These are phyloP conservation scores for Urosaurus nigricauda DNA, from an alignment of 2,797 vertebrate species.

Conservation along the genomic window DNA sequence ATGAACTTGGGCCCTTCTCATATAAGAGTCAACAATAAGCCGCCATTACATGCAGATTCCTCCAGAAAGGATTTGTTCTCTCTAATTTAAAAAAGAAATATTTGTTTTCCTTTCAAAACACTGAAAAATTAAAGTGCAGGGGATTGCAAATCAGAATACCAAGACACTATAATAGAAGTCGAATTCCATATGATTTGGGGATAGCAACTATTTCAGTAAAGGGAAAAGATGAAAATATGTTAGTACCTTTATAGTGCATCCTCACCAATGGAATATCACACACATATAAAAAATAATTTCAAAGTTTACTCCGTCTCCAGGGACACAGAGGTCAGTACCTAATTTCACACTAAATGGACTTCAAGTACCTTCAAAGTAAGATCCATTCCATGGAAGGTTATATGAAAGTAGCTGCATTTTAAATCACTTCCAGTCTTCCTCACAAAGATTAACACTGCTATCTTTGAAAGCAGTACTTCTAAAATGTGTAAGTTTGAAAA, in stretches of 20 bases:
- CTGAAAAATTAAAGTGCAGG: neutral
- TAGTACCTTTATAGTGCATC: neutral
- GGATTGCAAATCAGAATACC: neutral
- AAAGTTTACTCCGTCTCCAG: neutral
- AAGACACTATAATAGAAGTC: neutral
- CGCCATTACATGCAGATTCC: neutral
- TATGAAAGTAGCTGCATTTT: neutral
- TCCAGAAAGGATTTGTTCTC: neutral
- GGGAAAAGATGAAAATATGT: neutral
- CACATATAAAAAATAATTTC: neutral
- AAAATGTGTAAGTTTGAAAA: neutral
- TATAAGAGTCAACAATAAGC: neutral
- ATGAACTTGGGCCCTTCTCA: neutral
- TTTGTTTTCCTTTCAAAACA: neutral
- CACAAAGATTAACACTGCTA: neutral
- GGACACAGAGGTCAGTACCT: neutral
- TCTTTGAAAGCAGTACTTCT: neutral
- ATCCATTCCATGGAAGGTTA: neutral
- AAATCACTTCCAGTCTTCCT: neutral
- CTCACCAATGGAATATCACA: constrained; percentile 11
- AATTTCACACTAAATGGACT: neutral
- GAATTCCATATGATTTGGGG: neutral
- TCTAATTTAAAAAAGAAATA: constrained; percentile 9
- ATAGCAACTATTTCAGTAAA: neutral
- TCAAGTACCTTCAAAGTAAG: neutral